Base-by-base conservation (phyloP, 2,888 invertebrate species). In the Aspidiotus rigidus region DNA sequence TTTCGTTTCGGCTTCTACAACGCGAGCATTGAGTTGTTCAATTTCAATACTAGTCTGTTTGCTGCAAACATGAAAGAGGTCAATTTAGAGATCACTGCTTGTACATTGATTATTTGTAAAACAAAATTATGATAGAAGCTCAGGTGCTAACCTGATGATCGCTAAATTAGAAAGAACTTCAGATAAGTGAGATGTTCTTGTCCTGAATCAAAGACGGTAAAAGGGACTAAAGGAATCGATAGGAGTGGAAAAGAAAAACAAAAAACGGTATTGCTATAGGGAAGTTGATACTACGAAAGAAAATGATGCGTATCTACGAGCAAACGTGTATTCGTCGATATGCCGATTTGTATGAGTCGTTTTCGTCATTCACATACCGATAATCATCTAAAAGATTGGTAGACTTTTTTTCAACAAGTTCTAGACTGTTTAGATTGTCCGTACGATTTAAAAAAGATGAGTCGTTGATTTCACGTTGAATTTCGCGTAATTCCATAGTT, bases 31-130 rank as follows among this genome's bases (percentile, higher is more conserved):
- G 81, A 96, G 83, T 81, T 94, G 93, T 82, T 96, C 96, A 79
- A 97, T 94, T 83, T 97, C 96, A 80, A 96, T 93, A 84, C 93
- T 90, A 79, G 94, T 92, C 83, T 93, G 93, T 83, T 96, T 96
- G 83, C 96, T 95, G 80, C 72, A 78, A 77, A 74, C 76, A 75
- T 73, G 73, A 69, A 5, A 28, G 28, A 28, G 28, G 28, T 28
- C 28, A 28, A 28, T 28, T 28, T 28, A 5, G 28, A 5, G 28
- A 28, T 28, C 5, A 28, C 5, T 28, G 1, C 28, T 28, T 28
- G 28, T 28, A 28, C 5, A 5, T 5, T 28, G 5, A 28, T 28
- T 5, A 28, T 28, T 28, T 5, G 28, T 28, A 28, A 28, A 28
- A 28, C 1, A 28, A 28, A 28, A 28, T 3, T 3, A 28, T 28